phyloP scores from a whole-genome alignment of 2,888 invertebrate genomes.

The Trachelus iudaicus region DNA sequence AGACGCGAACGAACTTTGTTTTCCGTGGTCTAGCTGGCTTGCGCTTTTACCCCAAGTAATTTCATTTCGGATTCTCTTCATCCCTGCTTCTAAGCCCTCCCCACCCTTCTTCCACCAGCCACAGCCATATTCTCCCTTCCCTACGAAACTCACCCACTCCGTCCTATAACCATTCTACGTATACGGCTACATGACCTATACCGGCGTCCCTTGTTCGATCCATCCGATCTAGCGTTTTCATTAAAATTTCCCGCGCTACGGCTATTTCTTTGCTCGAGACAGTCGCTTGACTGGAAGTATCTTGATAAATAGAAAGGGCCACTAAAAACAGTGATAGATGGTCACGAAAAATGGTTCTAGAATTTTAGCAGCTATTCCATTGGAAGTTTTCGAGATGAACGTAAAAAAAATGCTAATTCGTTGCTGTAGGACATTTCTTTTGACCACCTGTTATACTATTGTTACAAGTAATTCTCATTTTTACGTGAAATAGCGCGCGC shows the following conservation, averaged over 20 bases:
- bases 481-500: not conserved
- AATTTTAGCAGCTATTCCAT: slow-evolving; percentile 34
- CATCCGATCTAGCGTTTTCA: slow-evolving; percentile 18
- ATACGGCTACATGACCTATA: not conserved
- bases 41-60: not conserved
- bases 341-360: not conserved
- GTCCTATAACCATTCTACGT: not conserved
- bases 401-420: slow-evolving; percentile 15
- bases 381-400: slow-evolving; percentile 41
- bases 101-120: not conserved
- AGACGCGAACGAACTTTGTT: not conserved
- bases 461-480: not conserved
- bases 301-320: slow-evolving; percentile 33
- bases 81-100: not conserved
- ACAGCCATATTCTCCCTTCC: not conserved
- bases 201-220: not conserved
- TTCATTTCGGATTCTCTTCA: not conserved
- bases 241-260: slow-evolving; percentile 37
- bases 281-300: slow-evolving; percentile 26
- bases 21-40: not conserved
- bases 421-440: not conserved
- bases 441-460: not conserved
- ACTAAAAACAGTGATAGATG: not conserved
- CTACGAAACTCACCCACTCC: not conserved
- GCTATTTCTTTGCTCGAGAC: slow-evolving; percentile 35